Conservation (phyloP, 2,113 vertebrate genomes). For the Mugil cephalus region DNA sequence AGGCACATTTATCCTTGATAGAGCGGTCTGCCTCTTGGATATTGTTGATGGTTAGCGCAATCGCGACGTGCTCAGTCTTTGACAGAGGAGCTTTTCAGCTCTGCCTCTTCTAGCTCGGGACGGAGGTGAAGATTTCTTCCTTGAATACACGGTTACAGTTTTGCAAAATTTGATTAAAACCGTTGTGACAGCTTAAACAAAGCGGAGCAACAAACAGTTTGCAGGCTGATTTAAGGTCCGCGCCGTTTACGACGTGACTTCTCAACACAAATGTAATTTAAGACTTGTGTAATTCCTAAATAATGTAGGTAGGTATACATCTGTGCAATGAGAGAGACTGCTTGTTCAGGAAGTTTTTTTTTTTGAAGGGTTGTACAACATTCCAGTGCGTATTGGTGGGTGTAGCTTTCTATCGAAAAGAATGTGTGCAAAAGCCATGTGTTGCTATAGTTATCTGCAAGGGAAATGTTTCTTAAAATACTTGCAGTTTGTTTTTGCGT, state of each 20-base stretch:
- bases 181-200: background rate
- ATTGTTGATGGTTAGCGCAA: constrained; percentile 51
- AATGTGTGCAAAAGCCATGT: background rate
- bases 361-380: background rate
- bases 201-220: background rate
- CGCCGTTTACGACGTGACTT: background rate
- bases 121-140: background rate
- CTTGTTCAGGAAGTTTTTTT: background rate
- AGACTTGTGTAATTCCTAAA: background rate
- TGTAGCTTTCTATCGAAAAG: background rate
- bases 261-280: constrained; percentile 5
- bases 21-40: constrained; percentile 60
- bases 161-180: background rate
- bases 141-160: background rate
- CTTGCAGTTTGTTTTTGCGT: background rate
- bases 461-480: background rate
- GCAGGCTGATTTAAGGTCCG: background rate
- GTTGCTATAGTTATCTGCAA: background rate
- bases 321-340: background rate
- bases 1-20: constrained; percentile 59
- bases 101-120: constrained; percentile 23
- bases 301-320: background rate
- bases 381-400: background rate
- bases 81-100: constrained; percentile 31
- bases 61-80: constrained; percentile 34